Conservation (phyloP, 1,140 invertebrate species). For the Ceratitis capitata region DNA sequence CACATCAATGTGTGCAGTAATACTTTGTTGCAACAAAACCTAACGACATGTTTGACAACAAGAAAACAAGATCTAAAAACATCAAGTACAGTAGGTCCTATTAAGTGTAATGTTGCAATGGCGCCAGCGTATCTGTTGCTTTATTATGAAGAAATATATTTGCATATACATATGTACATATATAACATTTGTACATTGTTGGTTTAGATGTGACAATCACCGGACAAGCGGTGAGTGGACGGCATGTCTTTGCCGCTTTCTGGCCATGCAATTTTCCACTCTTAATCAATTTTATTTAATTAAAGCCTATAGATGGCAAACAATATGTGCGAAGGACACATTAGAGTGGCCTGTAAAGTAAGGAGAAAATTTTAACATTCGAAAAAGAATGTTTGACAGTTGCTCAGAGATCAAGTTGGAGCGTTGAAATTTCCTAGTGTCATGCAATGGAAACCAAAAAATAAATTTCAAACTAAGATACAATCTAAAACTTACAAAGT, state of each 20-base stretch:
- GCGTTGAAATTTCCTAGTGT: too few relatives aligned
- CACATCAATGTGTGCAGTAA: background rate
- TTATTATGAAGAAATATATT: background rate
- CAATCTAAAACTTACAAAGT: too few relatives aligned
- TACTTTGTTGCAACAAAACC: background rate
- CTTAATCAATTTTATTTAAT: constrained; percentile 18
- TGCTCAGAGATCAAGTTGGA: too few relatives aligned
- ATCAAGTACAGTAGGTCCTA: background rate
- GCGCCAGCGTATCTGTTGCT: background rate
- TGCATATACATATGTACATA: background rate
- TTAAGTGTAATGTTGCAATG: background rate
- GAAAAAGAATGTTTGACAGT: too few relatives aligned
- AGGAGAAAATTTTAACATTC: too few relatives aligned
- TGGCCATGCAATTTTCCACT: background rate
- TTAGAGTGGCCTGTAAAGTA: too few relatives aligned
- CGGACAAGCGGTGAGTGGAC: background rate
- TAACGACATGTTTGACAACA: background rate
- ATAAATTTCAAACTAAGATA: too few relatives aligned
- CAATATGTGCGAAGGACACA: too few relatives aligned
- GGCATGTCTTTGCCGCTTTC: background rate
- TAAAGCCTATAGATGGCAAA: background rate
- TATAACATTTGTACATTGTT: too few relatives aligned
- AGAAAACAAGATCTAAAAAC: background rate
- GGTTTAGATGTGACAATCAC: background rate
- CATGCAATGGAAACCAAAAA: too few relatives aligned